A percentile compares a stretch with the other conserved stretches of the same genome.
Evolutionary conservation across 2,797 vertebrate species (phyloP).

Genomic region (Alectoris magna): DNA sequence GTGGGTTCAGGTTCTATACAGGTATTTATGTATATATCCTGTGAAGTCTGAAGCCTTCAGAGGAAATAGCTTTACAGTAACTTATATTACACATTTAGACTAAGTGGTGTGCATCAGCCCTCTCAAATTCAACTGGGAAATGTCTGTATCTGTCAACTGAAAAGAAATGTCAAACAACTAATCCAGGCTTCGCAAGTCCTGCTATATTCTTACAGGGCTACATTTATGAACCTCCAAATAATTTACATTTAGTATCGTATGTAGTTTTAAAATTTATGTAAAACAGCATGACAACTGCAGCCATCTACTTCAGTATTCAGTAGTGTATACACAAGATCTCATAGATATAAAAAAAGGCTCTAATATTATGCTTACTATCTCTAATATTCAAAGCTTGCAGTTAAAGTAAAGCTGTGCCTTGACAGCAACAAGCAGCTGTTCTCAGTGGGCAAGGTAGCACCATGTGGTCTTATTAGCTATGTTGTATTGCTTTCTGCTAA

Average conservation of each 20-base stretch:
- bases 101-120: not conserved
- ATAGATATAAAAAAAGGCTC: not conserved
- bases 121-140: conserved; percentile 41
- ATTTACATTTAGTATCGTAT: conserved; percentile 25
- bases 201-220: not conserved
- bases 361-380: not conserved
- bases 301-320: not conserved
- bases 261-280: not conserved
- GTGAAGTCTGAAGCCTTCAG: conserved; percentile 15
- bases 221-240: conserved; percentile 18
- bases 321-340: not conserved
- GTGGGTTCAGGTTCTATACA: not conserved
- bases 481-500: not conserved
- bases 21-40: conserved; percentile 45
- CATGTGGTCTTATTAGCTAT: not conserved
- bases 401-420: not conserved
- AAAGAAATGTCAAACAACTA: conserved; percentile 38
- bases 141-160: conserved; percentile 18
- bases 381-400: not conserved
- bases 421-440: not conserved
- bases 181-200: not conserved
- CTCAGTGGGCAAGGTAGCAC: not conserved
- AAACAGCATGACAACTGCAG: not conserved
- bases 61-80: conserved; percentile 45
- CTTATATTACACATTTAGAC: conserved; percentile 36